Percentiles rank a stretch among this genome's conserved stretches.
These are phyloP conservation scores for Amorpha juglandis DNA, from an alignment of 2,888 invertebrate genomes.

Conservation along the genomic window DNA sequence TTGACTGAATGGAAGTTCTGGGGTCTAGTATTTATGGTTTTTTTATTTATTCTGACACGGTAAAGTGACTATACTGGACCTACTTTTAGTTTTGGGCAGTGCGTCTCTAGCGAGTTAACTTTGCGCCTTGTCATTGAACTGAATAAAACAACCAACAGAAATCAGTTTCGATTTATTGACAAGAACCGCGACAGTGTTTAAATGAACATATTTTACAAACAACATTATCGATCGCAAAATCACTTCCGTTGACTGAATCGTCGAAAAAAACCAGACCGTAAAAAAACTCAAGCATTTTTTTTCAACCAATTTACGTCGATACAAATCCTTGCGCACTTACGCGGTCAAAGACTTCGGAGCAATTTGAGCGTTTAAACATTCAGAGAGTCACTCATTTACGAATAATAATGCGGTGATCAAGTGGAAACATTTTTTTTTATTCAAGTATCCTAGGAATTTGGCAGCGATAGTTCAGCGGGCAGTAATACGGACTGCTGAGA, in stretches of 20 bases:
- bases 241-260: constrained; percentile 7
- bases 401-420: constrained; percentile 22
- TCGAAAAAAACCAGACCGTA: neutral
- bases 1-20: no score
- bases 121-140: no score
- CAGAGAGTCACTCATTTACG: constrained; percentile 22
- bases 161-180: no score
- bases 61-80: no score
- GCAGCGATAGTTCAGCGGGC: no score
- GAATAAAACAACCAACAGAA: no score
- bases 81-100: no score
- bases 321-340: constrained; percentile 13
- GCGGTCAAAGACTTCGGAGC: constrained; percentile 19
- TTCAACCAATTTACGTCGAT: constrained; percentile 9
- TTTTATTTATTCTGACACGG: no score
- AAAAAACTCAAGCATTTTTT: constrained; percentile 12
- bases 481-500: no score
- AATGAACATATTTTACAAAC: neutral
- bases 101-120: no score
- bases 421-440: constrained; percentile 7
- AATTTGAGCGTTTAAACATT: constrained; percentile 20
- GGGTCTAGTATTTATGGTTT: no score
- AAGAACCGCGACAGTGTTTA: no score
- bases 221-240: neutral
- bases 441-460: neutral